Evolutionary conservation across 2,888 invertebrate species (phyloP), one percentile per base, ranked within the genome.

Genomic region (Cantharis nigra): DNA sequence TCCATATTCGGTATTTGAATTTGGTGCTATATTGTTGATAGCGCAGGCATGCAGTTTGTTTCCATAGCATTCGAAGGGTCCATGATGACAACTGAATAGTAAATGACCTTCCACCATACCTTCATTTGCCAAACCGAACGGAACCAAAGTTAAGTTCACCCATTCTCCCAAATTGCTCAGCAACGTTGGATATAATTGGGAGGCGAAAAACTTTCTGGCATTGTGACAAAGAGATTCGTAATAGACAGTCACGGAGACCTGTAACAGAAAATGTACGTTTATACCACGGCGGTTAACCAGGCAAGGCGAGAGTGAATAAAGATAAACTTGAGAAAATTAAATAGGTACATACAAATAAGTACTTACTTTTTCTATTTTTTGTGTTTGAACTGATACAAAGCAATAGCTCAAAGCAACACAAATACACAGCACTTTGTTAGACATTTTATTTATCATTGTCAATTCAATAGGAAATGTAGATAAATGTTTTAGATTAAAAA

Each of bases 221-320:
- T 95, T 94, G 0, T 94, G 93, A 82, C 95, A 95, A 10, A 94
- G 89, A 0, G 93, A 91, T 87, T 95, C 95, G 87, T 95, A 95
- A 89, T 94, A 95, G 5, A 95, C 91, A 0, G 91, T 91, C 74
- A 95, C 91, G 73, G 92, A 91, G 63, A 94, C 92, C 88, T 88
- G 80, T 49, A 86, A 86, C 18, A 3, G 4, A 65, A 65, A 65
- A 23, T 65, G 16, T 28, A 20, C 5, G 7, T 4, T n/a, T 16
- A 16, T 1, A 16, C 16, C 16, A 16, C 1, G 16, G 16, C n/a
- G n/a, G n/a, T n/a, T n/a, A n/a, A n/a, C n/a, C n/a, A n/a, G n/a
- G n/a, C n/a, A n/a, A n/a, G n/a, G n/a, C 16, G 1, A 16, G 16
- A 16, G 1, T 1, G 1, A 16, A 16, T 16, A 1, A 0, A 16